Evolutionary conservation across 1,140 invertebrate genomes (phyloP).

Genomic region (Drosophila ercepeae): DNA sequence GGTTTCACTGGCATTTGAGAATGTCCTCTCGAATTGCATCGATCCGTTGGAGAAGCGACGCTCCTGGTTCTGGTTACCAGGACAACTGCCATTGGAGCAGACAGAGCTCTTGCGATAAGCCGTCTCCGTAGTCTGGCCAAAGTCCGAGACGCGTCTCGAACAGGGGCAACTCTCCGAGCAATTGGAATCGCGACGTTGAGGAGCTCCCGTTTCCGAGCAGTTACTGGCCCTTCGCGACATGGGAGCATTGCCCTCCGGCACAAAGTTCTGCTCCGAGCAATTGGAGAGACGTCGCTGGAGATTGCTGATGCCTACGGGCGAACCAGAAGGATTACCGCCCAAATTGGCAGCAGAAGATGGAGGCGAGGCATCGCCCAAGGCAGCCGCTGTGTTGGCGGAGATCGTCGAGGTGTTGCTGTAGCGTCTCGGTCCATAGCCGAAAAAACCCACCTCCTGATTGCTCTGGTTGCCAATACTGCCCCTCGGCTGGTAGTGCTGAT

Average conservation of each 20-base stretch:
- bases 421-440: slow-evolving; percentile 67
- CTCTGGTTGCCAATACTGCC: slow-evolving; percentile 29
- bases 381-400: slow-evolving; percentile 66
- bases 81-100: slow-evolving; percentile 75
- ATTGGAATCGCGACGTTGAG: slow-evolving; percentile 76
- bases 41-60: slow-evolving; percentile 80
- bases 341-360: slow-evolving; percentile 42
- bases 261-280: slow-evolving; percentile 73
- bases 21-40: slow-evolving; percentile 77
- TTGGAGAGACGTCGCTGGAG: slow-evolving; percentile 73
- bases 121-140: slow-evolving; percentile 50
- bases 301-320: slow-evolving; percentile 27
- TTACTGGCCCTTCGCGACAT: slow-evolving; percentile 73
- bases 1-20: slow-evolving; percentile 76
- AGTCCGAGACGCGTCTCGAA: slow-evolving; percentile 71
- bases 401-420: slow-evolving; percentile 81
- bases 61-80: slow-evolving; percentile 49
- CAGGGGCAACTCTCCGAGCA: slow-evolving; percentile 82
- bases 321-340: slow-evolving; percentile 14
- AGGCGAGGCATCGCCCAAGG: slow-evolving; percentile 38
- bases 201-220: slow-evolving; percentile 67
- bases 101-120: slow-evolving; percentile 72
- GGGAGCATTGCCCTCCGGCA: slow-evolving; percentile 15
- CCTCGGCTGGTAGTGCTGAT: slow-evolving; percentile 66
- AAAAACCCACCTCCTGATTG: slow-evolving; percentile 55